Conservation (phyloP, 2,113 vertebrate species). For the Sakesphorus luctuosus region DNA sequence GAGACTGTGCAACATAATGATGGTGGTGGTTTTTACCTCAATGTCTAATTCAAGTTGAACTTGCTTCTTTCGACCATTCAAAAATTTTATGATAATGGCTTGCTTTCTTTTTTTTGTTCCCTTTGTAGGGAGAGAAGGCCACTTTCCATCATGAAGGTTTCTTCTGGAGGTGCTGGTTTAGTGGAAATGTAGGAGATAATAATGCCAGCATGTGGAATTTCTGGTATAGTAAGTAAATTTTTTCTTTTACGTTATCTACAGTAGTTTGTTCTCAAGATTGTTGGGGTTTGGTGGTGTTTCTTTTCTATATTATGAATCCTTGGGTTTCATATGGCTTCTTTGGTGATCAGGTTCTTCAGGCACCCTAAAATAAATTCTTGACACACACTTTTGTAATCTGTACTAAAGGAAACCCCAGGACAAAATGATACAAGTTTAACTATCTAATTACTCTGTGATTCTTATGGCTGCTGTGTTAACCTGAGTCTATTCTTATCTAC, state of each 20-base stretch:
- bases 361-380: background rate
- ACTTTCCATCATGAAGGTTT: conserved; percentile 92
- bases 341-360: background rate
- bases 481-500: background rate
- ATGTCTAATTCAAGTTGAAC: background rate
- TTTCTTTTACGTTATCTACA: background rate
- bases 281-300: background rate
- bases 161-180: conserved; percentile 94
- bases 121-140: conserved; percentile 66
- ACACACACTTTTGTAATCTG: background rate
- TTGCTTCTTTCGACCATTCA: background rate
- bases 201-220: conserved; percentile 81
- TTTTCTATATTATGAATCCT: background rate
- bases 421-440: background rate
- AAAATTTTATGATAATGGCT: background rate
- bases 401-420: background rate
- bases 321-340: background rate
- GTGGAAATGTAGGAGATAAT: conserved; percentile 70
- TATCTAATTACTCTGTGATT: background rate
- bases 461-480: background rate
- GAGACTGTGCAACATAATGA: background rate
- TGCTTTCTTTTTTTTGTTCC: background rate
- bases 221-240: conserved; percentile 90
- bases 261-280: background rate
- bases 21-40: background rate